Conservation (phyloP, 1,140 invertebrate genomes). For the Oreohelix idahoensis region DNA sequence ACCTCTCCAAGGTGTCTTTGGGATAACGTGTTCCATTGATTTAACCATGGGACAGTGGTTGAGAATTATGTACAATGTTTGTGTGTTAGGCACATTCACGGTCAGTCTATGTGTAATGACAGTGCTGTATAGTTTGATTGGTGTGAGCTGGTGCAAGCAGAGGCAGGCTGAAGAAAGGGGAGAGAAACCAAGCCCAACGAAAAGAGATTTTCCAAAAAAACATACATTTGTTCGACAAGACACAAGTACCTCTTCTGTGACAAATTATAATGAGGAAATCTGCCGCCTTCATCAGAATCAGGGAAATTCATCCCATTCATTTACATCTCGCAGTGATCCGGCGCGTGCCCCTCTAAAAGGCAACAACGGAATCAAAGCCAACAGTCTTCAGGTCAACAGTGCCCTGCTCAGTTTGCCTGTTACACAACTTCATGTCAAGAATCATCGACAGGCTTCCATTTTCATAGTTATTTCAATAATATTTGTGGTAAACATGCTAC, state of each 20-base stretch:
- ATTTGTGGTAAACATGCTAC: slow-evolving; percentile 35
- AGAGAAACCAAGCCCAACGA: slow-evolving; percentile 30
- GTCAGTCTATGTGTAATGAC: slow-evolving; percentile 20
- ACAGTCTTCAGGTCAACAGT: slow-evolving; percentile 13
- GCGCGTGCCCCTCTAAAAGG: slow-evolving; percentile 13
- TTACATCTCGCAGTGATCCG: background rate
- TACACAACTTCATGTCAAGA: slow-evolving; percentile 31
- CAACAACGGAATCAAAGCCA: slow-evolving; percentile 18
- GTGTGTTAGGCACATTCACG: slow-evolving; percentile 27
- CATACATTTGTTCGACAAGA: slow-evolving; percentile 35
- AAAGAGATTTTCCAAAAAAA: slow-evolving; percentile 32
- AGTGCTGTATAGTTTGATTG: slow-evolving; percentile 30
- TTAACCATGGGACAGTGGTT: slow-evolving; percentile 5
- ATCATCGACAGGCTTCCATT: slow-evolving; percentile 22
- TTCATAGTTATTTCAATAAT: slow-evolving; percentile 31
- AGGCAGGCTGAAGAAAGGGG: slow-evolving; percentile 30
- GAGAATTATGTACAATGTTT: slow-evolving; percentile 22
- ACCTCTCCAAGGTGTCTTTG: background rate
- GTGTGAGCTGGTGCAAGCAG: slow-evolving; percentile 16
- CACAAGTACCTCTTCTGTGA: slow-evolving; percentile 22
- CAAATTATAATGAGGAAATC: slow-evolving; percentile 32
- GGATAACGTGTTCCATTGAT: slow-evolving; percentile 26
- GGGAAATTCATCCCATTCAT: background rate
- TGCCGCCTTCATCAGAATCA: slow-evolving; percentile 19
- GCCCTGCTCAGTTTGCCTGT: background rate